Percentiles rank a stretch among this genome's conserved stretches.
Evolutionary conservation across 2,797 vertebrate species (phyloP).

Genomic region (Girardinus metallicus): DNA sequence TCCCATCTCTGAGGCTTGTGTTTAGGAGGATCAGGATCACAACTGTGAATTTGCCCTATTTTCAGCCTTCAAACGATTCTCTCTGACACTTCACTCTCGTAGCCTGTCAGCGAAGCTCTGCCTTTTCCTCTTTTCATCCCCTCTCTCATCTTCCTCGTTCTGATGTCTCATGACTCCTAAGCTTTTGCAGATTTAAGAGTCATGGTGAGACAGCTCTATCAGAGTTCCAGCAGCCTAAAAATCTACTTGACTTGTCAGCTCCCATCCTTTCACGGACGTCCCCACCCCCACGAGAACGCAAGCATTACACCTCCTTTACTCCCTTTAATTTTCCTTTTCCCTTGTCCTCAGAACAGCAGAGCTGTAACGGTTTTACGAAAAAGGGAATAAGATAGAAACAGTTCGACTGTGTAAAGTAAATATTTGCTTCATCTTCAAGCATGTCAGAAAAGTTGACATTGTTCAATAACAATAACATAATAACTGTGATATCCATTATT

Average conservation of each 20-base stretch:
- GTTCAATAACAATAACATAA: not conserved
- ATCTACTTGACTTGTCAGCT: slow-evolving; percentile 46
- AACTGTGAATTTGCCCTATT: slow-evolving; percentile 54
- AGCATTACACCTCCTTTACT: slow-evolving; percentile 44
- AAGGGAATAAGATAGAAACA: not conserved
- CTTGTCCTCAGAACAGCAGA: slow-evolving; percentile 20
- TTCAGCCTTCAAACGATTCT: slow-evolving; percentile 62
- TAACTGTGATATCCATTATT: not conserved
- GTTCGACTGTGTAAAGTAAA: not conserved
- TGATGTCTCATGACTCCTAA: slow-evolving; percentile 56
- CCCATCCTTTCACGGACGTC: slow-evolving; percentile 17
- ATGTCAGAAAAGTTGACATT: not conserved
- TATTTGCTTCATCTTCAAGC: not conserved
- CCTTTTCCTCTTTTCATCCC: slow-evolving; percentile 47
- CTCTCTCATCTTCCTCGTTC: slow-evolving; percentile 41
- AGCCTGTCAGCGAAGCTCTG: slow-evolving; percentile 59
- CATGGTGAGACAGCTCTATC: slow-evolving; percentile 60
- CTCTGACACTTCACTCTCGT: slow-evolving; percentile 52
- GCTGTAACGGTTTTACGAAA: slow-evolving; percentile 35
- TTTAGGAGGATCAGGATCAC: slow-evolving; percentile 24
- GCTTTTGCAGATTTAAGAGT: slow-evolving; percentile 48
- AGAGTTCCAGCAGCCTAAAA: slow-evolving; percentile 35
- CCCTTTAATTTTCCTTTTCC: slow-evolving; percentile 46
- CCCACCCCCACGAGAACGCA: slow-evolving; percentile 14
- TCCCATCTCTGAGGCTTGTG: slow-evolving; percentile 15